Conservation (phyloP, 2,888 invertebrate species). For the Epinotia bilunana region DNA sequence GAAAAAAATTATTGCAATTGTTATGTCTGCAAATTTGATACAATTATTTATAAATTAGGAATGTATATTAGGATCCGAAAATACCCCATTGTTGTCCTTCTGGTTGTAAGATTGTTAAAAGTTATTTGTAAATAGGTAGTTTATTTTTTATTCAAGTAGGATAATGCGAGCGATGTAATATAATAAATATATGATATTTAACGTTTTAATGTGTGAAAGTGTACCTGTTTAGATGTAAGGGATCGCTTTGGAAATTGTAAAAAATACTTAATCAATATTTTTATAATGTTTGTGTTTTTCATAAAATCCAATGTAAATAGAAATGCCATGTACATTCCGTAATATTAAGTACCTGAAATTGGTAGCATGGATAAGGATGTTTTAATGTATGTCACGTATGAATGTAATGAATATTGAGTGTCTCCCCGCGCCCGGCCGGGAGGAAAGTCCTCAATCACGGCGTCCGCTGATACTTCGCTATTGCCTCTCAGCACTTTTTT, state of each 20-base stretch:
- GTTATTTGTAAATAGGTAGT: conserved; percentile 36
- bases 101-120: conserved; percentile 37
- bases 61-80: conserved; percentile 27
- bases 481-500: conserved; percentile 25
- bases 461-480: conserved; percentile 21
- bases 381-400: conserved; percentile 34
- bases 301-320: conserved; percentile 12
- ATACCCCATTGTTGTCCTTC: conserved; percentile 22
- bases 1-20: conserved; percentile 23
- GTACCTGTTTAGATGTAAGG: conserved; percentile 9
- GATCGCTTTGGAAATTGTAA: background rate
- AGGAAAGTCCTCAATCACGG: conserved; percentile 30
- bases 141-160: conserved; percentile 29
- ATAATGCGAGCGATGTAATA: conserved; percentile 6
- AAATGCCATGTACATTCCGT: background rate
- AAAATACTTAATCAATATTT: conserved; percentile 20
- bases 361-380: conserved; percentile 1
- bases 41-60: background rate
- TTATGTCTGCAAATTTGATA: conserved; percentile 35
- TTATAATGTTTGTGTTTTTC: conserved; percentile 12
- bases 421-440: background rate
- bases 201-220: background rate
- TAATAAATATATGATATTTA: background rate
- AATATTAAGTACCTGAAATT: background rate
- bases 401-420: conserved; percentile 30